Base-by-base conservation (phyloP, 2,797 vertebrate genomes). In the Acanthurus leucopareius region DNA sequence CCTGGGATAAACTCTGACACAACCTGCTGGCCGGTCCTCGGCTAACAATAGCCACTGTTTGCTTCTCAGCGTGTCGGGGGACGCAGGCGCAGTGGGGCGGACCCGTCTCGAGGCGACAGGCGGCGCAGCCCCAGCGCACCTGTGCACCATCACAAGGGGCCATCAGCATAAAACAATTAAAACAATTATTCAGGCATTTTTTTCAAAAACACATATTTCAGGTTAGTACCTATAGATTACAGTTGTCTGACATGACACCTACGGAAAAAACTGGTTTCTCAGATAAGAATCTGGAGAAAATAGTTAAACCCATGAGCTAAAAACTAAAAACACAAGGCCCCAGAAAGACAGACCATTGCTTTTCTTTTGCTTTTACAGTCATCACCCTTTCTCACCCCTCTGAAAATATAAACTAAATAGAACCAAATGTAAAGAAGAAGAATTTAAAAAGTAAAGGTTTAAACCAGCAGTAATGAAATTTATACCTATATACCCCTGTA, bases 31-130 rank as follows among this genome's bases (percentile, higher is more conserved):
- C 66, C 73, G 79, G 62, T 75, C 35, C 69, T 62, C 53, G 48
- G 86, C 89, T 91, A 91, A 95, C 94, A 95, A 96, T 90, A 93
- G 90, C 87, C 42, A 7, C 86, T 93, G 93, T 92, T 82, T 66
- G 84, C 58, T 35, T 64, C 22, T 63, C 71, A 77, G 88, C 75
- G 82, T 81, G 86, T 77, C 10, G 59, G 10, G 75, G 69, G 58
- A 63, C 93, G 94, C 95, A 95, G 69, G 95, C 95, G 95, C 93
- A 93, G 80, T 91, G 75, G 81, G 87, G 59, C 38, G 62, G 44
- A 22, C 73, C 80, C 73, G 54, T 52, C 25, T 14, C 20, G 3
- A 0, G 49, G 2, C 58, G 47, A 59, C 7, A 20, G 35, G 19
- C 80, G 84, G 82, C 80, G 19, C 42, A 62, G 77, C 66, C 73